A percentile compares a stretch with the other conserved stretches of the same genome.
These are phyloP conservation scores for Neoascia interrupta DNA, from an alignment of 2,888 invertebrate genomes.

Conservation along the genomic window DNA sequence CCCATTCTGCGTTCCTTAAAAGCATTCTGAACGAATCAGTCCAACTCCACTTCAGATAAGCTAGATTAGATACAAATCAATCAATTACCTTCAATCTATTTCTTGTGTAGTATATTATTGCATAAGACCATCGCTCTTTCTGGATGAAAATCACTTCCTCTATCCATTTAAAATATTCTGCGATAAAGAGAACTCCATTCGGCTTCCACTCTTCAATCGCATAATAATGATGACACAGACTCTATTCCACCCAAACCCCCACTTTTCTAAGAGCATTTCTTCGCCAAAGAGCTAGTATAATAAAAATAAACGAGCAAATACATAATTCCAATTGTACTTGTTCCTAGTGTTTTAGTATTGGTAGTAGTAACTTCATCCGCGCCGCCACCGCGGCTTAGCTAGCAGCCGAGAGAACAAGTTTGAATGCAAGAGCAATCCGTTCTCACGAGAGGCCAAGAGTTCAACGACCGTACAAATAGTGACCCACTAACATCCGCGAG, in stretches of 20 bases:
- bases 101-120: conserved; percentile 29
- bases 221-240: too few species aligned
- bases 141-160: conserved; percentile 36
- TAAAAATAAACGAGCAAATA: background rate
- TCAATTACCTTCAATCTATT: conserved; percentile 22
- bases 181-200: conserved; percentile 20
- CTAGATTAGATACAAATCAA: too few species aligned
- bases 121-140: conserved; percentile 29
- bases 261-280: conserved; percentile 15
- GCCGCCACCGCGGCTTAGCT: background rate
- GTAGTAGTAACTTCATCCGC: too few species aligned
- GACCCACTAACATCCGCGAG: conserved; percentile 81
- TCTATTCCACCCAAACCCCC: too few species aligned
- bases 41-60: too few species aligned
- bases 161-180: conserved; percentile 31
- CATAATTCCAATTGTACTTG: conserved; percentile 11
- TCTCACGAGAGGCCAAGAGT: conserved; percentile 78
- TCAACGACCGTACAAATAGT: conserved; percentile 80
- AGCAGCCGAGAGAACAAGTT: conserved; percentile 13
- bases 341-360: too few species aligned
- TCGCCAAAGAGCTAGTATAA: background rate
- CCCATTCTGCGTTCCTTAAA: too few species aligned
- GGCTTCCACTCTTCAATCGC: conserved; percentile 23
- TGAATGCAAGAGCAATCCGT: conserved; percentile 54
- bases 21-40: too few species aligned